These are phyloP conservation scores for Palythoa grandis DNA, from an alignment of 92 coral and sea anemone genomes.

Conservation along the genomic window DNA sequence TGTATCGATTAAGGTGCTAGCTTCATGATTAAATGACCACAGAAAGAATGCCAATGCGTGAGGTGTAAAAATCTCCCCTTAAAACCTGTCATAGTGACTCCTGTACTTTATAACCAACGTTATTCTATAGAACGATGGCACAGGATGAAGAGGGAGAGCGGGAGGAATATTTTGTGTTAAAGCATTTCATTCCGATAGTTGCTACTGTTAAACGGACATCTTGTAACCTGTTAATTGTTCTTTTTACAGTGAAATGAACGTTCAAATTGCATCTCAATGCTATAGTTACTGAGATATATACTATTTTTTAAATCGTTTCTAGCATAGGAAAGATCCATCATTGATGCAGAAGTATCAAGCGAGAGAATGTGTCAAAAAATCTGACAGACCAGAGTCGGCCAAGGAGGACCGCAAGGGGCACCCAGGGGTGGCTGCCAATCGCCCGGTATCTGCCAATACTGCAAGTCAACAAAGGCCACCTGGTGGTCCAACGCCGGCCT, in stretches of 20 bases:
- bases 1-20: too few species aligned
- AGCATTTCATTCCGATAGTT: too few species aligned
- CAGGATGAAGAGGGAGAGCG: too few species aligned
- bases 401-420: conserved; percentile 53
- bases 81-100: too few species aligned
- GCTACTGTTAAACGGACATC: too few species aligned
- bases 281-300: neutral
- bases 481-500: conserved; percentile 74
- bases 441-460: conserved; percentile 87
- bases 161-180: too few species aligned
- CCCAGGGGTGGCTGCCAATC: conserved; percentile 53
- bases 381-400: conserved; percentile 70
- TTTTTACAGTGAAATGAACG: neutral
- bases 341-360: conserved; percentile 90
- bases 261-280: neutral
- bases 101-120: too few species aligned
- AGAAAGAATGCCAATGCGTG: too few species aligned
- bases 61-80: too few species aligned
- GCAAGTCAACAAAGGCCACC: conserved; percentile 65
- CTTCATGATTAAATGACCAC: too few species aligned
- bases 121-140: too few species aligned
- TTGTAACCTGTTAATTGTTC: too few species aligned
- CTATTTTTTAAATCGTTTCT: neutral
- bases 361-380: conserved; percentile 59
- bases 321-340: conserved; percentile 78